A percentile compares a stretch with the other conserved stretches of the same genome.
Evolutionary conservation across 2,113 vertebrate genomes (phyloP).

Genomic region (Coryphaenoides rupestris): DNA sequence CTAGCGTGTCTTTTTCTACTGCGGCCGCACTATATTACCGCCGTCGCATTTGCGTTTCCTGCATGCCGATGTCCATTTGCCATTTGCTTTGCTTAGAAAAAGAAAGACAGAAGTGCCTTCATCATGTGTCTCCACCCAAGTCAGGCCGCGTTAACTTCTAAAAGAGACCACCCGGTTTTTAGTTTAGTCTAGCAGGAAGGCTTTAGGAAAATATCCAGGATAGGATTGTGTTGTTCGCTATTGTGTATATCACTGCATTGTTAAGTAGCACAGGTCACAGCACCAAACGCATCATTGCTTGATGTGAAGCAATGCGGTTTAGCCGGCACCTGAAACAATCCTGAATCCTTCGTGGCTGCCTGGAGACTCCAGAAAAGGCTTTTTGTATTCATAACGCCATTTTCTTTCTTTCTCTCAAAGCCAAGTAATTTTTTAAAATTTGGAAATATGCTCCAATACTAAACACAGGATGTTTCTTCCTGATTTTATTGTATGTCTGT

Average conservation of each 20-base stretch:
- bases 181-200: no score
- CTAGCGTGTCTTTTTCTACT: slow-evolving; percentile 27
- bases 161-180: no score
- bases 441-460: slow-evolving; percentile 21
- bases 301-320: not conserved
- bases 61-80: slow-evolving; percentile 27
- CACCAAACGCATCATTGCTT: slow-evolving; percentile 50
- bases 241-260: slow-evolving; percentile 28
- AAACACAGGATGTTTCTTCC: not conserved
- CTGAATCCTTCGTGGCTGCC: slow-evolving; percentile 22
- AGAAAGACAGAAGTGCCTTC: slow-evolving; percentile 43
- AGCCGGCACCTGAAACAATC: not conserved
- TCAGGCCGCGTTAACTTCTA: no score
- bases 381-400: slow-evolving; percentile 13
- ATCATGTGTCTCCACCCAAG: not conserved
- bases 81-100: no score
- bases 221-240: no score
- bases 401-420: slow-evolving; percentile 15
- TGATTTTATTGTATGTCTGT: slow-evolving; percentile 17
- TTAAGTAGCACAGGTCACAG: slow-evolving; percentile 31
- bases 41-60: slow-evolving; percentile 23
- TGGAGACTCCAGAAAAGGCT: slow-evolving; percentile 22
- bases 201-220: no score
- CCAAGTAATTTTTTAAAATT: slow-evolving; percentile 19
- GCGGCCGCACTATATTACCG: no score